Conservation (phyloP, 2,888 invertebrate species). For the Panorpa germanica region DNA sequence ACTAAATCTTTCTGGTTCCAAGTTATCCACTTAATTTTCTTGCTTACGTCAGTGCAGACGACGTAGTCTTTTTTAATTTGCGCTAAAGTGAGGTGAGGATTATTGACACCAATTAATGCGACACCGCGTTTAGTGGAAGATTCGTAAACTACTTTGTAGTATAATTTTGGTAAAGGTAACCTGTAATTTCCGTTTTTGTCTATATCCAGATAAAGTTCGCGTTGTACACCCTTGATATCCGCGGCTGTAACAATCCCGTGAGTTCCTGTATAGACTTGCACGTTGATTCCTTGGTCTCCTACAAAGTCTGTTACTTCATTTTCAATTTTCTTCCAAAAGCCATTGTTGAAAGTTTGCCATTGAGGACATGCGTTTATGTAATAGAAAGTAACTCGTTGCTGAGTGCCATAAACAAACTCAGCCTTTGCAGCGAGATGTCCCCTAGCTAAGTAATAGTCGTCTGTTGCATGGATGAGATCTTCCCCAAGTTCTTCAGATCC, state of each 20-base stretch:
- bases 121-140: slow-evolving; percentile 19
- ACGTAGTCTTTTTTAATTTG: slow-evolving; percentile 14
- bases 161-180: slow-evolving; percentile 24
- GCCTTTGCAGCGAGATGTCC: slow-evolving; percentile 25
- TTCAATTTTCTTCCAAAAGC: slow-evolving; percentile 25
- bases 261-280: slow-evolving; percentile 22
- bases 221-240: slow-evolving; percentile 14
- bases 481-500: slow-evolving; percentile 14
- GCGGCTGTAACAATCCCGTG: slow-evolving; percentile 16
- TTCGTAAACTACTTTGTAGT: slow-evolving; percentile 28
- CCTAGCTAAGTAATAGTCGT: slow-evolving; percentile 17
- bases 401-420: slow-evolving; percentile 21
- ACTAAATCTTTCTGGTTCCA: slow-evolving; percentile 20
- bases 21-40: slow-evolving; percentile 25
- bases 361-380: slow-evolving; percentile 25
- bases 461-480: slow-evolving; percentile 15
- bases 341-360: slow-evolving; percentile 25
- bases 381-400: slow-evolving; percentile 24
- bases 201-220: slow-evolving; percentile 14
- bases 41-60: slow-evolving; percentile 21
- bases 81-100: slow-evolving; percentile 19
- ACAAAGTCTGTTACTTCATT: slow-evolving; percentile 18
- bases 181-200: slow-evolving; percentile 13
- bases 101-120: slow-evolving; percentile 27
- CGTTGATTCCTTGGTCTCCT: slow-evolving; percentile 13